Conservation (phyloP, 2,888 invertebrate species). For the Nasonia oneida region DNA sequence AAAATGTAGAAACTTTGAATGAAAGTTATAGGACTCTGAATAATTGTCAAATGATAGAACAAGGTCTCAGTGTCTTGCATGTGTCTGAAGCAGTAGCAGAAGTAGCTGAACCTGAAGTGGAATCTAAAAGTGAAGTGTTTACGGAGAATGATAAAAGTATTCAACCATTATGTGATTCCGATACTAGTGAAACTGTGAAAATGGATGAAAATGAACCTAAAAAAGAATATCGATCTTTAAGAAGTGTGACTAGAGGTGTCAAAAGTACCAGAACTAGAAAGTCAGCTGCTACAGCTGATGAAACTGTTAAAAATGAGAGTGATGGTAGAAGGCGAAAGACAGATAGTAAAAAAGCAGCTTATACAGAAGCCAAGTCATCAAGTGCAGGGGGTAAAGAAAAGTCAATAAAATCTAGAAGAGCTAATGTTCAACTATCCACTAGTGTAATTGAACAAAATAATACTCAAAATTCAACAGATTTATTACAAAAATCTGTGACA, state of each 20-base stretch:
- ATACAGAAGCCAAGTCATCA: slow-evolving; percentile 32
- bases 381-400: slow-evolving; percentile 48
- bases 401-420: slow-evolving; percentile 46
- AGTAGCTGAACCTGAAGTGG: slow-evolving; percentile 42
- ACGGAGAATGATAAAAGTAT: slow-evolving; percentile 57
- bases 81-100: slow-evolving; percentile 63
- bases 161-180: slow-evolving; percentile 39
- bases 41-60: slow-evolving; percentile 62
- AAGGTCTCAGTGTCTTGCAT: slow-evolving; percentile 66
- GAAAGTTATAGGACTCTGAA: slow-evolving; percentile 37
- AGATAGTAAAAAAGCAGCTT: slow-evolving; percentile 41
- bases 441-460: slow-evolving; percentile 49
- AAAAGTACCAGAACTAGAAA: slow-evolving; percentile 53
- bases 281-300: slow-evolving; percentile 14
- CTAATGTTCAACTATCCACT: not conserved
- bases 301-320: slow-evolving; percentile 47
- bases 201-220: slow-evolving; percentile 25
- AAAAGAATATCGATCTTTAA: slow-evolving; percentile 51
- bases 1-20: slow-evolving; percentile 45
- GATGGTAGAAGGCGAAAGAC: slow-evolving; percentile 46
- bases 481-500: slow-evolving; percentile 25
- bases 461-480: slow-evolving; percentile 40
- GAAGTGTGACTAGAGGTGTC: slow-evolving; percentile 45
- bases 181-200: slow-evolving; percentile 50
- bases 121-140: slow-evolving; percentile 36